Evolutionary conservation across 1,140 invertebrate genomes (phyloP), one percentile per base, ranked within the genome.

Genomic region (Lasaia peninsularis): DNA sequence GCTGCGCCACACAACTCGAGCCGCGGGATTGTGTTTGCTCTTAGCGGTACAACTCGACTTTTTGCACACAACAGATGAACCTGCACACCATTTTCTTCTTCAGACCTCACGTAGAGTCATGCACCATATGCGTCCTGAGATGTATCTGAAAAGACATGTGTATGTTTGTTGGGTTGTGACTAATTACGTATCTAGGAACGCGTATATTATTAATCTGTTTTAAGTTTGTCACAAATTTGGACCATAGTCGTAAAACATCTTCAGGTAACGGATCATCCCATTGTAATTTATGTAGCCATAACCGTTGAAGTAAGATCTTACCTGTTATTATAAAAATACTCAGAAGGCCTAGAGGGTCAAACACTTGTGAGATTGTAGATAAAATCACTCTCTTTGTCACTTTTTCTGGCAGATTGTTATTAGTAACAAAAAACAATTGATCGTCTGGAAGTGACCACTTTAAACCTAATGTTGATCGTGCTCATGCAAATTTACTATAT

Each of bases 321-420:
- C 20, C 54, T 9, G 40, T 10, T 16, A 56, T 56, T 11, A 56
- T 40, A 49, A 48, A 49, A 14, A 56, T 40, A 10, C 16, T n/a
- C 2, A 56, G 44, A 16, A 56, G 44, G 4, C 37, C 54, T 8
- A 56, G 20, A 12, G 54, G 37, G 33, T 56, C 54, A 24, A 48
- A 49, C 48, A 56, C 44, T 33, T 56, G 54, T 32, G 35, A 37
- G 14, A 48, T 56, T n/a, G 54, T 12, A 35, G 54, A 56, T 28
- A 49, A 33, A 21, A 56, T 48, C 21, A 35, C 37, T 33, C 35
- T 34, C n/a, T 56, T 56, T 8, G 54, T 56, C 12, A 21, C 16
- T n/a, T 40, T 48, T 18, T 56, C n/a, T n/a, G n/a, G n/a, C n/a
- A 49, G 31, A 28, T n/a, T 28, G 5, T 31, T 20, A 11, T 56